Conservation (phyloP, 2,797 vertebrate genomes). For the Hafferia zeledoni region DNA sequence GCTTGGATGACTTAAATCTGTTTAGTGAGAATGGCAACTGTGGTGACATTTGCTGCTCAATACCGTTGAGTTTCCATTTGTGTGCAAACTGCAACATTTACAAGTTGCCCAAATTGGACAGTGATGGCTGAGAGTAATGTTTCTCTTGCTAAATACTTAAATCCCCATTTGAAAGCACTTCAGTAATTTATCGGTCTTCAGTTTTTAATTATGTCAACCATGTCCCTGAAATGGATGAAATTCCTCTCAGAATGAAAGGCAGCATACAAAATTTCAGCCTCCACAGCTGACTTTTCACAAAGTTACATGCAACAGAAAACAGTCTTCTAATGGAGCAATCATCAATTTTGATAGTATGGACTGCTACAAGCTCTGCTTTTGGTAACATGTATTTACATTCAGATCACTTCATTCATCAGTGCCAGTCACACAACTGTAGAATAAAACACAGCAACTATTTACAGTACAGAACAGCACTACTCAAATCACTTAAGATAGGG, state of each 20-base stretch:
- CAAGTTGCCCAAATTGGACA: not conserved
- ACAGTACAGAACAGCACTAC: not conserved
- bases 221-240: not conserved
- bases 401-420: not conserved
- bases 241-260: not conserved
- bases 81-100: not conserved
- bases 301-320: not conserved
- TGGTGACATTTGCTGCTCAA: not conserved
- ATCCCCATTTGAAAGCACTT: not conserved
- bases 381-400: not conserved
- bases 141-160: not conserved
- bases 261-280: not conserved
- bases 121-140: not conserved
- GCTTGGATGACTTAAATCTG: not conserved
- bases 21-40: not conserved
- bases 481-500: not conserved
- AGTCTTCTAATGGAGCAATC: not conserved
- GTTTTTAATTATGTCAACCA: not conserved
- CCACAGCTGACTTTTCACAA: not conserved
- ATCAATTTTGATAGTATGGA: not conserved
- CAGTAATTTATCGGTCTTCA: not conserved
- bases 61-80: not conserved
- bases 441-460: not conserved
- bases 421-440: not conserved
- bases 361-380: not conserved